phyloP scores from a whole-genome alignment of 1,140 invertebrate genomes.

The Zaprionus gabonicus region DNA sequence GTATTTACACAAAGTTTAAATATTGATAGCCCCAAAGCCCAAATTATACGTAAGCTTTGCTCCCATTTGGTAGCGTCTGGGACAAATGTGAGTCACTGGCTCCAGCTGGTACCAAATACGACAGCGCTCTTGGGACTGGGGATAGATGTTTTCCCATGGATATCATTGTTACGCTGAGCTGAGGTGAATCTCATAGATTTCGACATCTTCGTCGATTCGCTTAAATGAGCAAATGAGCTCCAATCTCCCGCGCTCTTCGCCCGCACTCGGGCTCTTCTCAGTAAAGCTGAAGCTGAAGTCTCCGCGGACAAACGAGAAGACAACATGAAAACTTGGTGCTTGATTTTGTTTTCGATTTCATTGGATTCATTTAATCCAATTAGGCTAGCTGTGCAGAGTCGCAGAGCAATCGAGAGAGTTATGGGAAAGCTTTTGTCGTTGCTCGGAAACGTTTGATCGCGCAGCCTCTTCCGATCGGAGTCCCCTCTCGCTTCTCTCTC shows the following conservation, averaged over 20 bases:
- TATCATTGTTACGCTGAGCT: slow-evolving; percentile 64
- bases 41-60: slow-evolving; percentile 9
- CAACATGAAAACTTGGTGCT: slow-evolving; percentile 41
- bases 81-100: slow-evolving; percentile 37
- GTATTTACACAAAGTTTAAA: slow-evolving; percentile 43
- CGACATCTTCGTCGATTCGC: slow-evolving; percentile 67
- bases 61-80: not conserved
- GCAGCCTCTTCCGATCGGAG: slow-evolving; percentile 11
- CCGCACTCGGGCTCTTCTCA: slow-evolving; percentile 49
- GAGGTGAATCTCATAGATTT: slow-evolving; percentile 67
- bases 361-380: slow-evolving; percentile 76
- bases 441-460: slow-evolving; percentile 13
- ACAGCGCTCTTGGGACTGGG: not conserved
- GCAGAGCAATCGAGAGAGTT: slow-evolving; percentile 56
- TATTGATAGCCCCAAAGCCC: slow-evolving; percentile 38
- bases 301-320: slow-evolving; percentile 27
- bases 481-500: not conserved
- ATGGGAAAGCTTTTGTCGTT: slow-evolving; percentile 69
- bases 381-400: slow-evolving; percentile 58
- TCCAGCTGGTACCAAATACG: slow-evolving; percentile 24
- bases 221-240: slow-evolving; percentile 67
- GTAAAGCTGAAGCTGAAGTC: slow-evolving; percentile 58
- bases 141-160: slow-evolving; percentile 69
- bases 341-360: slow-evolving; percentile 77
- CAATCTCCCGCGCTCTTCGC: not conserved